Evolutionary conservation across 2,888 invertebrate species (phyloP).

Genomic region (Scotopteryx bipunctaria): DNA sequence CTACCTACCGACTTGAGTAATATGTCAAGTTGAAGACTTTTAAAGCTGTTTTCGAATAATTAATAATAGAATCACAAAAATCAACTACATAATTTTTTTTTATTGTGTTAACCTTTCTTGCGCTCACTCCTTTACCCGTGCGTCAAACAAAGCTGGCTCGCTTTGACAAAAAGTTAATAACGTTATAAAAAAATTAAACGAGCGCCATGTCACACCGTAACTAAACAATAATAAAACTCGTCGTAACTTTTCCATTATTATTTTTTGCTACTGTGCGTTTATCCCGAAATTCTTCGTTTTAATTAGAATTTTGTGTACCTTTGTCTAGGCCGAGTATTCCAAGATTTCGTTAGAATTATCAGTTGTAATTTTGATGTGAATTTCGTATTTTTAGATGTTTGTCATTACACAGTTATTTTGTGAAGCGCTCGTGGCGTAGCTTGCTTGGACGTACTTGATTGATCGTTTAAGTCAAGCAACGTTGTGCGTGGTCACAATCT

Average conservation of each 20-base stretch:
- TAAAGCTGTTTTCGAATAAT: too few species aligned
- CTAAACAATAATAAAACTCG: slow-evolving; percentile 67
- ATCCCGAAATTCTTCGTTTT: slow-evolving; percentile 23
- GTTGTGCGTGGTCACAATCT: too few species aligned
- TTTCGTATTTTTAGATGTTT: too few species aligned
- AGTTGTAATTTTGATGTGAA: too few species aligned
- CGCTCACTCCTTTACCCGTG: slow-evolving; percentile 25
- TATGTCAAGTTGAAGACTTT: too few species aligned
- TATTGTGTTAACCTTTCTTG: background rate
- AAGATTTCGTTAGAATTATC: too few species aligned
- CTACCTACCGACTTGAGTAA: too few species aligned
- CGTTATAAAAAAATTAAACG: slow-evolving; percentile 68
- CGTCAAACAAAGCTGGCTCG: slow-evolving; percentile 58
- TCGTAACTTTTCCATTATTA: slow-evolving; percentile 50
- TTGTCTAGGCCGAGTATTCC: background rate
- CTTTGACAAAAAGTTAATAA: slow-evolving; percentile 81
- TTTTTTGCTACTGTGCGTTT: slow-evolving; percentile 41
- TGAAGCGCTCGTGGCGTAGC: too few species aligned
- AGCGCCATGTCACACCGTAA: slow-evolving; percentile 69
- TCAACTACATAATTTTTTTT: background rate
- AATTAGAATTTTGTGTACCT: slow-evolving; percentile 12
- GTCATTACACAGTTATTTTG: too few species aligned
- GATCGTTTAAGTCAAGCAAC: too few species aligned
- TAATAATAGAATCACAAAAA: too few species aligned
- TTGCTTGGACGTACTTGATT: too few species aligned